Percentiles rank a stretch among this genome's conserved stretches.
These are phyloP conservation scores for Armadillidium nasatum DNA, from an alignment of 1,140 invertebrate species.

Conservation along the genomic window DNA sequence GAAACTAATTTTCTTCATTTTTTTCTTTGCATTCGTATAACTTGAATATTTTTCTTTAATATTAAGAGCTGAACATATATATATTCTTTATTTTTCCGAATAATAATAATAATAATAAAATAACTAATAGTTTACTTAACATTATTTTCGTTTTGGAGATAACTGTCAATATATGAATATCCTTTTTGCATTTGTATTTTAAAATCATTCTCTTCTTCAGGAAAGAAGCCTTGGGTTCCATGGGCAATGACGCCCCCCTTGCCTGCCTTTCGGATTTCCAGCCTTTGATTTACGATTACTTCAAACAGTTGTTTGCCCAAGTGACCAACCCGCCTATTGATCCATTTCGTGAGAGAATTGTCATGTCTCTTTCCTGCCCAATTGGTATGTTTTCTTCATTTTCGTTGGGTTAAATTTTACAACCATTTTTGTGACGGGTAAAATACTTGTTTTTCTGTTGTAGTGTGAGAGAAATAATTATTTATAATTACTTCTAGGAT, in stretches of 20 bases:
- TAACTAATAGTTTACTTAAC: no score
- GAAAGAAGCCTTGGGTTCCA: slow-evolving; percentile 96
- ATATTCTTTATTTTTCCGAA: no score
- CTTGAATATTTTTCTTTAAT: no score
- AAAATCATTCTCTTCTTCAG: slow-evolving; percentile 54
- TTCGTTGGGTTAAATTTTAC: slow-evolving; percentile 19
- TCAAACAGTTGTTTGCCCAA: slow-evolving; percentile 99
- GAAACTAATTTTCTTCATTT: no score
- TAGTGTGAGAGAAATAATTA: neutral
- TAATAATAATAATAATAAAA: no score
- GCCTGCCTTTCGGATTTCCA: slow-evolving; percentile 93
- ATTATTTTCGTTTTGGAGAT: no score
- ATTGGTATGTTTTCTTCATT: slow-evolving; percentile 56
- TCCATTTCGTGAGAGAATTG: slow-evolving; percentile 96
- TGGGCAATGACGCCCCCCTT: slow-evolving; percentile 97
- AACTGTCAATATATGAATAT: no score
- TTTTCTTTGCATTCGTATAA: no score
- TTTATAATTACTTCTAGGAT: neutral
- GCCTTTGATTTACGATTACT: slow-evolving; percentile 93
- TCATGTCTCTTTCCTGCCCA: slow-evolving; percentile 92
- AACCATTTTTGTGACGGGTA: neutral
- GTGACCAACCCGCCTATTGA: slow-evolving; percentile 99
- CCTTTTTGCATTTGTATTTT: neutral
- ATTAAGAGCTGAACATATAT: no score
- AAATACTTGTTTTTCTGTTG: neutral